Percentiles rank a stretch among this genome's conserved stretches.
Conservation (phyloP, 37 sponge, comb jelly and placozoan genomes). For the Crambe crambe region DNA sequence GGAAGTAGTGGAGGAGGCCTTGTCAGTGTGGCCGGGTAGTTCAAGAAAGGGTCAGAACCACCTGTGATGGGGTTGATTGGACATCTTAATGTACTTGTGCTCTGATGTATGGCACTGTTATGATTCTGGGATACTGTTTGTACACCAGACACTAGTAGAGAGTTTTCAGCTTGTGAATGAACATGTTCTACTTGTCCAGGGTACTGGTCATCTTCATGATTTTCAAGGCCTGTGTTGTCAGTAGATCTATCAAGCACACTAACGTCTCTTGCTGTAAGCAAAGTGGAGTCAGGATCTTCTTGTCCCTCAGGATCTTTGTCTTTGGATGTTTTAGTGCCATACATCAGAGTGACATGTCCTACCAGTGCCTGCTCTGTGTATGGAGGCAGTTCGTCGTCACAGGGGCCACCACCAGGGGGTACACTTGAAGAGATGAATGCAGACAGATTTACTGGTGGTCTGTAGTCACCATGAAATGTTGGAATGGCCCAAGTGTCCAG, state of each 20-base stretch:
- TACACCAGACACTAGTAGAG: too few species aligned
- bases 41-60: not conserved
- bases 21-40: not conserved
- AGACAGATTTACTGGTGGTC: not conserved
- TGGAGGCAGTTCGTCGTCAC: conserved; percentile 22
- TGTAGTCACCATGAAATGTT: not conserved
- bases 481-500: not conserved
- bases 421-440: not conserved
- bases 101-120: too few species aligned
- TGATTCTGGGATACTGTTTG: too few species aligned
- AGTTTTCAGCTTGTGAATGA: too few species aligned
- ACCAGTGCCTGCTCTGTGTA: conserved; percentile 5
- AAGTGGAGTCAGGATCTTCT: not conserved
- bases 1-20: not conserved
- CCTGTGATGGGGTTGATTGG: not conserved
- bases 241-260: not conserved
- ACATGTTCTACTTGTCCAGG: not conserved
- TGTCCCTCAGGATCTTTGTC: not conserved
- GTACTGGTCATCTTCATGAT: too few species aligned
- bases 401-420: not conserved
- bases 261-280: not conserved
- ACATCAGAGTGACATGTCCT: conserved; percentile 26
- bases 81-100: not conserved
- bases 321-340: not conserved
- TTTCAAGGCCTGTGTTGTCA: not conserved